Conservation (phyloP, 2,888 invertebrate genomes). For the Oegoconia quadripuncta region DNA sequence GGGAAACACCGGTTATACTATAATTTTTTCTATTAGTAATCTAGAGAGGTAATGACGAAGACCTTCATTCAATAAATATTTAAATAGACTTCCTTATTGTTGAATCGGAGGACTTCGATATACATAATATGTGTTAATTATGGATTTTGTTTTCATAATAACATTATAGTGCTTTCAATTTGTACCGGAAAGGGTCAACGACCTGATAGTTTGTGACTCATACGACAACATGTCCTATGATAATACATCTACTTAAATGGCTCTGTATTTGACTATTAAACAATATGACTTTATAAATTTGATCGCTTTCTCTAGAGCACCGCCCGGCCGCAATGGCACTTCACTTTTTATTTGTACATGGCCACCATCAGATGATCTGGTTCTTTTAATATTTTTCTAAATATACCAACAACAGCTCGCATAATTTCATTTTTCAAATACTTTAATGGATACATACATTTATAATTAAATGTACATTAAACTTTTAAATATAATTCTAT, state of each 20-base stretch:
- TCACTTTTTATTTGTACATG: constrained; percentile 82
- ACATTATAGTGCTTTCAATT: constrained; percentile 53
- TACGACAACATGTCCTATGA: constrained; percentile 49
- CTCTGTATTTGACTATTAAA: constrained; percentile 76
- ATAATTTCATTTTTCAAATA: constrained; percentile 52
- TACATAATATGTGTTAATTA: constrained; percentile 44
- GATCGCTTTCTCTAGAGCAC: constrained; percentile 47
- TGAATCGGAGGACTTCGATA: constrained; percentile 57
- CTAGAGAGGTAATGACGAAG: constrained; percentile 63
- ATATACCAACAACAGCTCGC: constrained; percentile 79
- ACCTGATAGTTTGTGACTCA: constrained; percentile 36
- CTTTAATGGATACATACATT: constrained; percentile 60
- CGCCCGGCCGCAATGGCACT: constrained; percentile 49
- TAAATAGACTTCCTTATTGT: constrained; percentile 59
- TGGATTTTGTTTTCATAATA: constrained; percentile 54
- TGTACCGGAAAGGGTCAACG: constrained; percentile 62
- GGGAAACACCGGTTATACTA: constrained; percentile 49
- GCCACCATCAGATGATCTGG: constrained; percentile 85
- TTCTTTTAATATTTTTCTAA: constrained; percentile 75
- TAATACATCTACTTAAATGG: constrained; percentile 62
- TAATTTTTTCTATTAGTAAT: constrained; percentile 66
- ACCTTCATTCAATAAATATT: constrained; percentile 56
- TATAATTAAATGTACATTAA: constrained; percentile 60
- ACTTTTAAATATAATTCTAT: constrained; percentile 77
- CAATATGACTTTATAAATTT: constrained; percentile 59